These are phyloP conservation scores for Oscheius myriophilus DNA, from an alignment of 2,888 invertebrate genomes.

Conservation along the genomic window DNA sequence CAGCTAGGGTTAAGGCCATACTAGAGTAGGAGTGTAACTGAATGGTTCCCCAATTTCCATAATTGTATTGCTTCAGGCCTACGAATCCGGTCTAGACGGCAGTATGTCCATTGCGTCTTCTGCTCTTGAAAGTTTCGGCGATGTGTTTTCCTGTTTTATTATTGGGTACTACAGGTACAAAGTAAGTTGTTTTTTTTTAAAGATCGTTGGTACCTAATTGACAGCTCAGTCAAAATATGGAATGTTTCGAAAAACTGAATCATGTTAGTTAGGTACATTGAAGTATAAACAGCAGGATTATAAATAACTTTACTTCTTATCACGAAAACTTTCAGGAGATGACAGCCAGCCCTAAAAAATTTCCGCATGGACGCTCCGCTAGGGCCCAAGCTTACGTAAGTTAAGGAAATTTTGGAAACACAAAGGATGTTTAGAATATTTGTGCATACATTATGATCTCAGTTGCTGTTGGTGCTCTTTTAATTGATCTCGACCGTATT, in stretches of 20 bases:
- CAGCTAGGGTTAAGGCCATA: too few relatives aligned
- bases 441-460: conserved; percentile 22
- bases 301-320: too few relatives aligned
- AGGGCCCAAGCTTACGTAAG: conserved; percentile 39
- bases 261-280: too few relatives aligned
- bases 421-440: conserved; percentile 15
- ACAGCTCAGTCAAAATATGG: too few relatives aligned
- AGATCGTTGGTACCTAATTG: too few relatives aligned
- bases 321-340: conserved; percentile 32
- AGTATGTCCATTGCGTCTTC: conserved; percentile 47
- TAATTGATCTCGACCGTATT: conserved; percentile 31
- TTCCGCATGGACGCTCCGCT: conserved; percentile 40
- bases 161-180: conserved; percentile 30
- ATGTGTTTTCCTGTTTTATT: conserved; percentile 45
- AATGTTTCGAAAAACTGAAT: too few relatives aligned
- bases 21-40: too few relatives aligned
- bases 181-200: background rate
- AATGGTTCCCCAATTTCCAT: too few relatives aligned
- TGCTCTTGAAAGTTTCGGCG: conserved; percentile 49
- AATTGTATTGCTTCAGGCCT: conserved; percentile 21
- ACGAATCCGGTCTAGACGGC: conserved; percentile 32
- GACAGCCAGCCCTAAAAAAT: conserved; percentile 14
- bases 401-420: conserved; percentile 31
- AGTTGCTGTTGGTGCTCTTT: conserved; percentile 26
- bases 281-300: too few relatives aligned